phyloP scores from a whole-genome alignment of 1,140 invertebrate genomes.

The Lasioglossum baleicum region DNA sequence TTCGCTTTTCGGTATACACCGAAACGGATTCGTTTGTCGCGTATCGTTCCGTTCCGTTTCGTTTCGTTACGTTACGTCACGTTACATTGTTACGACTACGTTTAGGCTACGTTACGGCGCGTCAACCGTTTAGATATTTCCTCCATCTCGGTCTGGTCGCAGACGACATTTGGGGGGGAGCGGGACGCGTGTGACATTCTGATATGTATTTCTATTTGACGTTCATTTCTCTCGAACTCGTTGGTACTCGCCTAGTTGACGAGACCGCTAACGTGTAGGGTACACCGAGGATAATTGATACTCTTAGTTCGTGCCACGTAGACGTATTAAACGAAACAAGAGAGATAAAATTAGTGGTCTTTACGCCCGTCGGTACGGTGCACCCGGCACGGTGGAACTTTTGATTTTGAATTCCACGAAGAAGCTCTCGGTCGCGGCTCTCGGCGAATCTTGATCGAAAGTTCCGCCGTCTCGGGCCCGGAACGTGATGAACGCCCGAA shows the following conservation, averaged over 20 bases:
- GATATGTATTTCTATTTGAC: neutral
- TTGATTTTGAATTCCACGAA: slow-evolving; percentile 40
- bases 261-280: slow-evolving; percentile 41
- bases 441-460: slow-evolving; percentile 40
- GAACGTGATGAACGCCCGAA: neutral
- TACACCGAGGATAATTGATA: slow-evolving; percentile 42
- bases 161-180: neutral
- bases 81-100: too few relatives aligned
- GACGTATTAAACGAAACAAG: slow-evolving; percentile 21
- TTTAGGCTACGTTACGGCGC: too few relatives aligned
- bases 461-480: slow-evolving; percentile 29
- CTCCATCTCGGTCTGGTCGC: neutral
- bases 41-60: neutral
- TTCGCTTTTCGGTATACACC: slow-evolving; percentile 3
- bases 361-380: slow-evolving; percentile 40
- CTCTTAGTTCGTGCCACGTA: slow-evolving; percentile 53
- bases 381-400: slow-evolving; percentile 47
- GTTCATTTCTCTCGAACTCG: neutral
- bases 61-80: neutral
- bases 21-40: neutral
- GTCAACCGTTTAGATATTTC: too few relatives aligned
- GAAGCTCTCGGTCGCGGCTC: slow-evolving; percentile 48
- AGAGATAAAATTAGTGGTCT: slow-evolving; percentile 24
- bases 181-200: neutral
- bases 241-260: slow-evolving; percentile 12